Conservation (phyloP, 2,113 vertebrate species). For the Glaucidium brasilianum region DNA sequence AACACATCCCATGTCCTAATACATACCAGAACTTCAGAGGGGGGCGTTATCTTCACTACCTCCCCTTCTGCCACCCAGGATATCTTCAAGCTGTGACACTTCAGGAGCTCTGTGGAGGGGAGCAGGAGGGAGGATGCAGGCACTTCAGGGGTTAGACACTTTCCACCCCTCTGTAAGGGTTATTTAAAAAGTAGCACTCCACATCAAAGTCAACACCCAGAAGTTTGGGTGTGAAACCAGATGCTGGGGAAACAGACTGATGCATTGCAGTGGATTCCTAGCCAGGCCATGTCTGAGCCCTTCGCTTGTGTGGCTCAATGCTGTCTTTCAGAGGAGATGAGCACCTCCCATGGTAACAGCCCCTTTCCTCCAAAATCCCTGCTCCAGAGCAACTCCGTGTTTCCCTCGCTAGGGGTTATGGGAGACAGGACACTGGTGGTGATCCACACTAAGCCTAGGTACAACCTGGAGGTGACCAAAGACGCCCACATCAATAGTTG, state of each 20-base stretch:
- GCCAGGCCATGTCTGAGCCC: neutral
- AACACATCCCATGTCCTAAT: neutral
- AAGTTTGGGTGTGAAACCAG: neutral
- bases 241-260: neutral
- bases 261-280: neutral
- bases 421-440: neutral
- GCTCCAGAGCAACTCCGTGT: neutral
- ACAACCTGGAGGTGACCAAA: neutral
- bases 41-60: neutral
- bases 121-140: accelerated
- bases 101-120: neutral
- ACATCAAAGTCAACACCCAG: neutral
- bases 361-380: neutral
- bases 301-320: accelerated
- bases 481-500: neutral
- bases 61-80: neutral
- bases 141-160: neutral
- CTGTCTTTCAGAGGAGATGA: neutral
- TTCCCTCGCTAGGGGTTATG: neutral
- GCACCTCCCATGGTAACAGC: neutral
- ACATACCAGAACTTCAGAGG: neutral
- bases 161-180: neutral
- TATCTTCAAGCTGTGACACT: neutral
- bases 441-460: neutral
- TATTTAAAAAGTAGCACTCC: neutral